Conservation (phyloP, 2,888 invertebrate species). For the Phragmatobia fuliginosa region DNA sequence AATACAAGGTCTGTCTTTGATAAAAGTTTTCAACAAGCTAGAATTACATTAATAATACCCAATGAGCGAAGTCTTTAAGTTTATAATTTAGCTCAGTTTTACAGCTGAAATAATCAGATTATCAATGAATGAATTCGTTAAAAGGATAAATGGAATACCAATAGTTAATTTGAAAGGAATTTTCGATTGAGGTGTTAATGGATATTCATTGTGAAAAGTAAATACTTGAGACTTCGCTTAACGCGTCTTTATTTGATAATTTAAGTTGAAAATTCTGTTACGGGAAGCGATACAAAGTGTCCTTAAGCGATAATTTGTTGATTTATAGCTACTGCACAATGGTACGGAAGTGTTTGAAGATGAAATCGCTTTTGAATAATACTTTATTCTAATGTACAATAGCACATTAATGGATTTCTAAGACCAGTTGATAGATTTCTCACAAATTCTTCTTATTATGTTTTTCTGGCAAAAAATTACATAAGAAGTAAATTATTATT, state of each 20-base stretch:
- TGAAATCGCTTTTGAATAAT: neutral
- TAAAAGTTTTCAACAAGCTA: neutral
- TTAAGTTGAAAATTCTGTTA: conserved; percentile 40
- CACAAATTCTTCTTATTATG: no score
- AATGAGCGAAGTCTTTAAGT: conserved; percentile 7
- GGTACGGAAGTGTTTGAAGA: neutral
- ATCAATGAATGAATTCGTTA: conserved; percentile 23
- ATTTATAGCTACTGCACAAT: conserved; percentile 4
- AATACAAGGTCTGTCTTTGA: neutral
- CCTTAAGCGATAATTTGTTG: conserved; percentile 23
- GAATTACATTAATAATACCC: neutral
- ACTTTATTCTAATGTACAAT: neutral
- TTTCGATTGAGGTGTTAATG: conserved; percentile 40
- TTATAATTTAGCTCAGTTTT: conserved; percentile 12
- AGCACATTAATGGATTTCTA: neutral
- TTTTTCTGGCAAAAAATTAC: no score
- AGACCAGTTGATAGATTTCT: neutral
- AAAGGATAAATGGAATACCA: conserved; percentile 41
- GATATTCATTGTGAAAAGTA: conserved; percentile 46
- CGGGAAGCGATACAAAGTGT: conserved; percentile 25
- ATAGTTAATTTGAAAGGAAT: conserved; percentile 45
- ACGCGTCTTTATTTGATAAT: conserved; percentile 28
- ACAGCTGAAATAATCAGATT: conserved; percentile 20
- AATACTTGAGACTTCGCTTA: conserved; percentile 32
- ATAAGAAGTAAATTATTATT: no score